Evolutionary conservation across 1,140 invertebrate genomes (phyloP).

Genomic region (Cotesia vestalis): DNA sequence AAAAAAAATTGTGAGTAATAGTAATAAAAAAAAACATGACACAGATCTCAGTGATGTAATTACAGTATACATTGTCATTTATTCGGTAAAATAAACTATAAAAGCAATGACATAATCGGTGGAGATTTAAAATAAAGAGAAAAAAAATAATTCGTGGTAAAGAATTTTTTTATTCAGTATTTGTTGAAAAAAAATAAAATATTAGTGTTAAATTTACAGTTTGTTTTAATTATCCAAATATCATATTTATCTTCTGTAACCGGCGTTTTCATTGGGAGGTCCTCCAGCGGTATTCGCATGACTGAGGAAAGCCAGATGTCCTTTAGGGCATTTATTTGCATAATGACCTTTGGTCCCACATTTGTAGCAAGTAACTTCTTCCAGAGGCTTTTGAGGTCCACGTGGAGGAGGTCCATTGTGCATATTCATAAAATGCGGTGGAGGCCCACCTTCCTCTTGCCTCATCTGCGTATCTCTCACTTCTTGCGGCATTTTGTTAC

Average conservation of each 20-base stretch:
- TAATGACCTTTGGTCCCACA: constrained; percentile 99
- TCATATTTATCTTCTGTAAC: constrained; percentile 48
- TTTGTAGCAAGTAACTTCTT: constrained; percentile 96
- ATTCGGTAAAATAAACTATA: no score
- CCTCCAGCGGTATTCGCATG: constrained; percentile 62
- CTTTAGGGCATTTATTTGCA: constrained; percentile 98
- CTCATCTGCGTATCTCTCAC: constrained; percentile 69
- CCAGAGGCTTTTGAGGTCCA: constrained; percentile 78
- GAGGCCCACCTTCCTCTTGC: constrained; percentile 55
- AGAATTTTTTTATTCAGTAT: constrained; percentile 8
- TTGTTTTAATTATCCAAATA: constrained; percentile 15
- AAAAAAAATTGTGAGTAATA: background rate
- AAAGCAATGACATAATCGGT: no score
- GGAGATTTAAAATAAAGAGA: no score
- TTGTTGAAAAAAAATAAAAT: constrained; percentile 36
- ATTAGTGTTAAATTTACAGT: constrained; percentile 19
- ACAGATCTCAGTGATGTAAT: no score
- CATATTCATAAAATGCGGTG: constrained; percentile 52
- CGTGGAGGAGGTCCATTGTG: constrained; percentile 59
- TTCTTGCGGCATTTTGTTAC: constrained; percentile 84
- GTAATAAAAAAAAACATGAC: no score
- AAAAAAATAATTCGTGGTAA: no score
- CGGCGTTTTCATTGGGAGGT: constrained; percentile 48
- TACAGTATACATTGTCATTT: no score
- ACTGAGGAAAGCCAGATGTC: constrained; percentile 93